phyloP scores from a whole-genome alignment of 2,113 vertebrate species.

The Vicugna pacos region DNA sequence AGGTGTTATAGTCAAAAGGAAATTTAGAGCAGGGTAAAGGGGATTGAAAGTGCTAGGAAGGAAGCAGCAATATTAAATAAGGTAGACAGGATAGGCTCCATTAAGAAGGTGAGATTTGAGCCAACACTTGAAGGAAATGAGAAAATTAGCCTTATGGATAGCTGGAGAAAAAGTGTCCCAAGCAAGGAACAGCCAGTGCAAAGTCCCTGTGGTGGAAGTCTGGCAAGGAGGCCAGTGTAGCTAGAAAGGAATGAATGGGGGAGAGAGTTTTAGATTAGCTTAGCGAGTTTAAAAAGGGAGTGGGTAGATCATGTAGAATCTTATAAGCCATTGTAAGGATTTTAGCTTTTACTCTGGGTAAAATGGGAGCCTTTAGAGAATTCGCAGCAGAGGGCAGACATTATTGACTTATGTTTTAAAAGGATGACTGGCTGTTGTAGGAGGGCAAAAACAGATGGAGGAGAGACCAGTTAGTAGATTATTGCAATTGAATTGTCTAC shows the following conservation, averaged over 20 bases:
- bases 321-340: not conserved
- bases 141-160: not conserved
- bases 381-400: not conserved
- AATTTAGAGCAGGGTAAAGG: not conserved
- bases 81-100: not conserved
- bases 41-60: not conserved
- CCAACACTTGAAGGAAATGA: not conserved
- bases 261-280: not conserved
- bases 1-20: not conserved
- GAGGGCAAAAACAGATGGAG: not conserved
- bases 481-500: not conserved
- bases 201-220: not conserved
- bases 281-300: not conserved
- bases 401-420: constrained; percentile 5
- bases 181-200: not conserved
- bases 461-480: not conserved
- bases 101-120: not conserved
- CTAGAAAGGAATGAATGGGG: not conserved
- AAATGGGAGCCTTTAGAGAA: not conserved
- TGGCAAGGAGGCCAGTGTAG: not conserved
- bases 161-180: not conserved
- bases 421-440: not conserved
- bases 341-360: constrained; percentile 14
- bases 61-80: not conserved
- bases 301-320: not conserved